Evolutionary conservation across 1,140 invertebrate species (phyloP).

Genomic region (Tetramorium alpestre): DNA sequence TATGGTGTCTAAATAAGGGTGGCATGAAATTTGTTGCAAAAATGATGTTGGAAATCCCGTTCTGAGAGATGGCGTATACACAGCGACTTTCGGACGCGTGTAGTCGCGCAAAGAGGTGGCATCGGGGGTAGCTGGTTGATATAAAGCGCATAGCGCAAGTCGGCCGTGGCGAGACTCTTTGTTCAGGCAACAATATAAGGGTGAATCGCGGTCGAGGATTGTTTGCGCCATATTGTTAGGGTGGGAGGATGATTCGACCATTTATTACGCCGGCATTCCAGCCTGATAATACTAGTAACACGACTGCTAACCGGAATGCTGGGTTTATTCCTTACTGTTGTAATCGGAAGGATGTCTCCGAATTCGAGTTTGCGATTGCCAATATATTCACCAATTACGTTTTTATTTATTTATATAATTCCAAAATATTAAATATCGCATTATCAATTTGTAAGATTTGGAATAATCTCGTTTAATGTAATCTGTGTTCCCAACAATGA

Average conservation of each 20-base stretch:
- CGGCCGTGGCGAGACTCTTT: conserved; percentile 80
- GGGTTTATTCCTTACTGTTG: conserved; percentile 66
- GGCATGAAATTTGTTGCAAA: conserved; percentile 14
- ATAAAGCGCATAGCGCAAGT: conserved; percentile 81
- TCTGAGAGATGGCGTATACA: conserved; percentile 31
- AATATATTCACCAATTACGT: background rate
- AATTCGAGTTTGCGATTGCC: conserved; percentile 7
- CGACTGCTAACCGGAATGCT: conserved; percentile 75
- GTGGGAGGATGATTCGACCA: conserved; percentile 79
- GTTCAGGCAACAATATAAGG: conserved; percentile 84
- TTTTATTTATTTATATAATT: background rate
- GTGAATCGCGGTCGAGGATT: conserved; percentile 79
- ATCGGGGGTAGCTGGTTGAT: conserved; percentile 65
- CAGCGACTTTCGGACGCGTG: conserved; percentile 34
- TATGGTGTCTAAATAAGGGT: background rate
- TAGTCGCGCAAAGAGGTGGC: conserved; percentile 53
- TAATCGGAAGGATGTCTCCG: conserved; percentile 43
- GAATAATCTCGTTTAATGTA: background rate
- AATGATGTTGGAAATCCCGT: conserved; percentile 29
- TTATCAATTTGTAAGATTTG: background rate
- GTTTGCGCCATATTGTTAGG: conserved; percentile 65
- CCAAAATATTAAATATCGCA: background rate
- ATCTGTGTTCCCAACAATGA: background rate
- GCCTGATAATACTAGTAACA: conserved; percentile 82
- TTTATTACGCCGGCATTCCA: conserved; percentile 84